Conservation (phyloP, 1,140 invertebrate species). For the Diorhabda elongata region DNA sequence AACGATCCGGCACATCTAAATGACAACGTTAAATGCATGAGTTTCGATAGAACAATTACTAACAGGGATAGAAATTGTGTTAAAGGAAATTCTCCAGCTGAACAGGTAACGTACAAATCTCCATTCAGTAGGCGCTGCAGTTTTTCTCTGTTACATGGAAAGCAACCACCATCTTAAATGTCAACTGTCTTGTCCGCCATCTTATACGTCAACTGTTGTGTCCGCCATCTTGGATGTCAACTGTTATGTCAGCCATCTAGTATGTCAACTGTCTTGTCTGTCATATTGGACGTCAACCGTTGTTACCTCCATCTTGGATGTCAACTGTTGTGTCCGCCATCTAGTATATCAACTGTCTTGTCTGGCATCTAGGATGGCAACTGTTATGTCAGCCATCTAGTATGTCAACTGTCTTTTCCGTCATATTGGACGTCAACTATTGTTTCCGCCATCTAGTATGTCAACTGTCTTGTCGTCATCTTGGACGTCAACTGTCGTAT, state of each 20-base stretch:
- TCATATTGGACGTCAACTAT: too few species aligned
- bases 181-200: neutral
- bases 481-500: too few species aligned
- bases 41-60: constrained; percentile 77
- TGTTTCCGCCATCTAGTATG: too few species aligned
- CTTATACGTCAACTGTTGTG: neutral
- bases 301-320: too few species aligned
- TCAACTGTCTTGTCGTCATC: too few species aligned
- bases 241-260: neutral
- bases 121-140: too few species aligned
- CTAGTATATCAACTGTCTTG: neutral
- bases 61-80: constrained; percentile 65
- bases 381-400: neutral
- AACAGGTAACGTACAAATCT: constrained; percentile 56
- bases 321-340: too few species aligned
- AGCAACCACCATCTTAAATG: too few species aligned
- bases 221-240: neutral
- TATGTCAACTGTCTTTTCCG: neutral
- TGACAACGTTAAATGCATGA: constrained; percentile 70
- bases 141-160: too few species aligned
- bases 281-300: too few species aligned
- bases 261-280: too few species aligned
- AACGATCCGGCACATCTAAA: constrained; percentile 75
- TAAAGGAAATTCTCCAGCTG: constrained; percentile 57
- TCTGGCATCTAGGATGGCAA: neutral